A percentile compares a stretch with the other conserved stretches of the same genome.
These are phyloP conservation scores for Hepsetus odoe DNA, from an alignment of 2,113 vertebrate genomes.

Conservation along the genomic window DNA sequence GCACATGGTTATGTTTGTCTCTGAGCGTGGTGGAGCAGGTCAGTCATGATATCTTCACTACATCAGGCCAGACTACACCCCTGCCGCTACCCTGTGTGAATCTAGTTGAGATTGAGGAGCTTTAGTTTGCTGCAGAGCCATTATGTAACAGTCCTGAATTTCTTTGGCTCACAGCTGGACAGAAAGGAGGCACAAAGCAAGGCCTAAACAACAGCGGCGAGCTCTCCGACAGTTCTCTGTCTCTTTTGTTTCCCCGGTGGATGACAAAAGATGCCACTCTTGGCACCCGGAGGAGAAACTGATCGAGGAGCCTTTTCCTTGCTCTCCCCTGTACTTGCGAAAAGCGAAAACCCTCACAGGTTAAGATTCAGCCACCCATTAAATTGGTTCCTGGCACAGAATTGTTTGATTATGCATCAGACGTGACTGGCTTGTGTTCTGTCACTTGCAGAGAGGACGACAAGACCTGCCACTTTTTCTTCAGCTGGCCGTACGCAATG, in stretches of 20 bases:
- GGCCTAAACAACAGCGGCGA: not conserved
- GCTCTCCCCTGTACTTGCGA: slow-evolving; percentile 68
- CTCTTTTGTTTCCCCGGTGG: not conserved
- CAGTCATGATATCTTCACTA: not conserved
- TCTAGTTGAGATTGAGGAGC: not conserved
- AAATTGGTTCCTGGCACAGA: slow-evolving; percentile 84
- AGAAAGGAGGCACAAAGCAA: no score
- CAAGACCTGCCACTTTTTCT: not conserved
- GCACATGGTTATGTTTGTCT: not conserved
- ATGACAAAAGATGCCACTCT: not conserved
- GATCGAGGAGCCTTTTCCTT: slow-evolving; percentile 73
- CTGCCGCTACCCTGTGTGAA: not conserved
- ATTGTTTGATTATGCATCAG: slow-evolving; percentile 75
- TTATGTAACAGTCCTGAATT: slow-evolving; percentile 13
- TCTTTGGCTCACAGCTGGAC: slow-evolving; percentile 43
- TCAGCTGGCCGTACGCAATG: not conserved
- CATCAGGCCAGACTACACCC: not conserved
- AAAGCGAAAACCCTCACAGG: slow-evolving; percentile 78
- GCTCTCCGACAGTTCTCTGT: not conserved
- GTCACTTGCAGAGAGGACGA: slow-evolving; percentile 17
- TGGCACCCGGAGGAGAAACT: not conserved
- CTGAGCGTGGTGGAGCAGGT: not conserved
- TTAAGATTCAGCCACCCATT: slow-evolving; percentile 86
- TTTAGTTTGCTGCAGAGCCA: not conserved
- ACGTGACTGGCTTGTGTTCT: slow-evolving; percentile 52